These are phyloP conservation scores for Mesocentrotus franciscanus DNA, from an alignment of 53 echinoderm and acorn worm species.

Conservation along the genomic window DNA sequence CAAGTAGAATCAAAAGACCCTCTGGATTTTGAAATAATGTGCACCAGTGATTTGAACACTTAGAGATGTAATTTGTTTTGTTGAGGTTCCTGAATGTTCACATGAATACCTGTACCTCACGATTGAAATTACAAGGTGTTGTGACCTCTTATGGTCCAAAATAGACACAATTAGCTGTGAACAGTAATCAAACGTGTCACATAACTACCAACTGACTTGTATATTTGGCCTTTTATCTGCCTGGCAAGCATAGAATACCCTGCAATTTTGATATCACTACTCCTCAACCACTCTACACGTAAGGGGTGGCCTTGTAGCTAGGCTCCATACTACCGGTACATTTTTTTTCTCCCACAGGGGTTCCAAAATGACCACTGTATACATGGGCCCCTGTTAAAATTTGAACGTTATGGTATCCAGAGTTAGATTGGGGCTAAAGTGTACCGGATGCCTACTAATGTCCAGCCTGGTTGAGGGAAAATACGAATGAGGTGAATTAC, in stretches of 20 bases:
- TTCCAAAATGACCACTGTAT: too few species aligned
- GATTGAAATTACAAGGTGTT: background rate
- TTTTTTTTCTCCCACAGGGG: too few species aligned
- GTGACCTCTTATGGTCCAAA: background rate
- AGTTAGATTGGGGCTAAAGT: too few species aligned
- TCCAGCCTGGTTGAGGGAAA: background rate
- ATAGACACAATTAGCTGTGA: background rate
- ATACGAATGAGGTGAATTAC: background rate
- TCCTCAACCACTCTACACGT: background rate
- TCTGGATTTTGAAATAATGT: background rate
- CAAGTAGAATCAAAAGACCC: background rate
- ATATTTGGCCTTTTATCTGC: background rate
- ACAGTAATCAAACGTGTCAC: too few species aligned
- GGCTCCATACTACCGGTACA: too few species aligned
- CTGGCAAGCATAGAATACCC: background rate
- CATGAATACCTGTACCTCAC: background rate
- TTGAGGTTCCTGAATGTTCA: background rate
- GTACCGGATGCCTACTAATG: too few species aligned
- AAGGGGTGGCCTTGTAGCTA: too few species aligned
- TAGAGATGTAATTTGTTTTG: background rate
- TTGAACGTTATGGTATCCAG: too few species aligned
- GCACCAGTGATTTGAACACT: background rate
- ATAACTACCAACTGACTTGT: background rate
- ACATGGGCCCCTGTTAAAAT: too few species aligned
- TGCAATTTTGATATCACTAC: background rate